These are phyloP conservation scores for Strix uralensis DNA, from an alignment of 2,113 vertebrate species.

Conservation along the genomic window DNA sequence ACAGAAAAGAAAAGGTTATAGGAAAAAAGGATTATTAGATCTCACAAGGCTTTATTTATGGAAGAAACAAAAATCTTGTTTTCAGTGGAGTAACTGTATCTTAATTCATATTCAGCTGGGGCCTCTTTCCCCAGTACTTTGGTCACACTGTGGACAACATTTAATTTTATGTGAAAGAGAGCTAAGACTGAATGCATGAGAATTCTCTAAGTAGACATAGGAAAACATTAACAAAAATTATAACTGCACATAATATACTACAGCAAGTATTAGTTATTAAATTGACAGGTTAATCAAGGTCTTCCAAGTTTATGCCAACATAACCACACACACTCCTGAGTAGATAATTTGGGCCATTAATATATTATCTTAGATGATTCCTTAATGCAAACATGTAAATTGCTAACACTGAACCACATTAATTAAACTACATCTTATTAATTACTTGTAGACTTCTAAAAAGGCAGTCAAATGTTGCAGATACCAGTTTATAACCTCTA, in stretches of 20 bases:
- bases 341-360: conserved; percentile 22
- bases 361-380: background rate
- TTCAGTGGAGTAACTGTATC: background rate
- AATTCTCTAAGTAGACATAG: background rate
- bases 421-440: conserved; percentile 41
- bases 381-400: conserved; percentile 6
- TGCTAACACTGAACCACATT: background rate
- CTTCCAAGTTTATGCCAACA: conserved; percentile 4
- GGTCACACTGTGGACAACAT: background rate
- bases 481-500: conserved; percentile 13
- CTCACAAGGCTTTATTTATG: background rate
- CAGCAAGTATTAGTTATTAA: conserved; percentile 15
- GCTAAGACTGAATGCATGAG: background rate
- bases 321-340: background rate
- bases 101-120: background rate
- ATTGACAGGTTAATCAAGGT: conserved; percentile 21
- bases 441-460: conserved; percentile 26
- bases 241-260: background rate
- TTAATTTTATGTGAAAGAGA: background rate
- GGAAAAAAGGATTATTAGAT: background rate
- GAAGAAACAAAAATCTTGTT: background rate
- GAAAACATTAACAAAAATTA: conserved; percentile 27
- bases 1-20: background rate
- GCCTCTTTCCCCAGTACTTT: background rate
- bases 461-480: conserved; percentile 5